A percentile compares a stretch with the other conserved stretches of the same genome.
phyloP scores from a whole-genome alignment of 2,888 invertebrate genomes.

The Eutolmus rufibarbis region DNA sequence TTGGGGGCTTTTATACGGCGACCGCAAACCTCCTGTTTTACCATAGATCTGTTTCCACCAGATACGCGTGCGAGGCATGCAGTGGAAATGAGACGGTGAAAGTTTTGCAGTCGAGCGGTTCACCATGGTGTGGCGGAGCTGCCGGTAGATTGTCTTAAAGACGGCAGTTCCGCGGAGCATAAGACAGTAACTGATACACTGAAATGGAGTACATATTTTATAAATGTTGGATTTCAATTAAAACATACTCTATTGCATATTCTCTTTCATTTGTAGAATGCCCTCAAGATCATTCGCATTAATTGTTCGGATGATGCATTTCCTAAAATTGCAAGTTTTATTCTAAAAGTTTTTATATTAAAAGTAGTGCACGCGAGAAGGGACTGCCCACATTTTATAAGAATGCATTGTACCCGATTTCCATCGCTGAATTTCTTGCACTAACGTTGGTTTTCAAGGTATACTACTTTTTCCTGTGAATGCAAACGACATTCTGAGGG shows the following conservation, averaged over 20 bases:
- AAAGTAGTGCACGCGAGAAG: background rate
- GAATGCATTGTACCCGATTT: slow-evolving; percentile 17
- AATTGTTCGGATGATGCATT: background rate
- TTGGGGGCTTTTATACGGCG: slow-evolving; percentile 58
- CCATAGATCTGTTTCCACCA: slow-evolving; percentile 44
- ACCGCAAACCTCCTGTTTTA: slow-evolving; percentile 44
- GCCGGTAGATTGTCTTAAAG: background rate
- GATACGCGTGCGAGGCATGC: slow-evolving; percentile 28
- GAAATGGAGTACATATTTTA: background rate
- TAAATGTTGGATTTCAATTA: background rate
- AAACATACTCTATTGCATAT: background rate
- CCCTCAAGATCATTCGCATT: background rate
- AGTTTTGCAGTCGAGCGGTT: slow-evolving; percentile 32
- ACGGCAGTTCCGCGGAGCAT: background rate
- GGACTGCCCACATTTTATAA: background rate
- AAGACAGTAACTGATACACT: background rate
- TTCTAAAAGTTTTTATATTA: background rate
- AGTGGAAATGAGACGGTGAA: slow-evolving; percentile 47
- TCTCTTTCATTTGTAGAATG: background rate
- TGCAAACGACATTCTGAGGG: background rate
- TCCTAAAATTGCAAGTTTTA: background rate
- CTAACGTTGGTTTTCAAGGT: slow-evolving; percentile 17
- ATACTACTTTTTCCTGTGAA: slow-evolving; percentile 32
- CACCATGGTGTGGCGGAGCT: background rate
- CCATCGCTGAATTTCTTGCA: background rate